Evolutionary conservation across 2,113 vertebrate genomes (phyloP), one percentile per base, ranked within the genome.

Genomic region (Oncorhynchus gorbuscha): DNA sequence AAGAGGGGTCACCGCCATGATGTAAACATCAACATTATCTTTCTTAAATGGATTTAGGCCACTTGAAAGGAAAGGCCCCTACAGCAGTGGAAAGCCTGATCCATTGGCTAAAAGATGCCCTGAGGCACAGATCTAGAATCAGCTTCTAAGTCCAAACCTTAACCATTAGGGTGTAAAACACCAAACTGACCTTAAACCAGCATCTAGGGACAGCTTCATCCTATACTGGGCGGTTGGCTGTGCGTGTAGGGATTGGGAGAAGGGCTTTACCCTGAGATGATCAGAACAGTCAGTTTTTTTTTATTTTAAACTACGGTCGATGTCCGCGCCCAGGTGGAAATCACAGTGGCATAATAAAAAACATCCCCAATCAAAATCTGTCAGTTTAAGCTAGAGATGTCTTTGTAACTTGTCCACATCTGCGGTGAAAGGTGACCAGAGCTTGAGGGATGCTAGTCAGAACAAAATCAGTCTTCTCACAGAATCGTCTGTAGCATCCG

Each of bases 1-100:
- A 93, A 79, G 81, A 85, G 79, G 86, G 92, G 91, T 93, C 91
- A 92, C 81, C 68, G 81, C 85, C 73, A 91, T 90, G 92, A 93
- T 92, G 92, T 93, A 93, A 93, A 94, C 91, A 94, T 91, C 89
- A 93, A 92, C 84, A 91, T 93, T 93, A 92, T 93, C 89, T 92
- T 91, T 92, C 89, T 91, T 87, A 87, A 91, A 92, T 87, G 89
- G 92, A 89, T 86, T 93, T 87, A 79, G 86, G 85, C 79, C 85
- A 91, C 92, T 92, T 91, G 83, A 92, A 88, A 84, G 83, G 77
- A 72, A 45, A 66, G 72, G 62, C 75, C 80, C 87, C 77, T 66
- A 82, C 79, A 74, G 55, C 82, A 79, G 88, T 84, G 80, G 82
- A 85, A 85, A 88, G 80, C 84, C 86, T 83, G 85, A 92, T 89